phyloP scores from a whole-genome alignment of 1,140 invertebrate genomes.

The Zaprionus lachaisei region DNA sequence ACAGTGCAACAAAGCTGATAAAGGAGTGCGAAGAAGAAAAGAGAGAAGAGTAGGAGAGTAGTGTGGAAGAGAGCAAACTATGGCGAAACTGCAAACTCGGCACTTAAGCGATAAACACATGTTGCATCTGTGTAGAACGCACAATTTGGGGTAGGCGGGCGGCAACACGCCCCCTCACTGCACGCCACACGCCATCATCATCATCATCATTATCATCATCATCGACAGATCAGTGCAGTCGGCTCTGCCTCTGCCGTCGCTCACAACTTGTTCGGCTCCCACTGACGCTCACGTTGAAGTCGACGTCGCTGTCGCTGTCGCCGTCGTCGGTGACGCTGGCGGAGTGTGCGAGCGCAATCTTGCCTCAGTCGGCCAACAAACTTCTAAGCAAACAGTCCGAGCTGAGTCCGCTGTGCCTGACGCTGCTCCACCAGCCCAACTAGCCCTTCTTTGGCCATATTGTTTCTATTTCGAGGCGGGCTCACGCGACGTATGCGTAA shows the following conservation, averaged over 20 bases:
- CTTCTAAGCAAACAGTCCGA: constrained; percentile 77
- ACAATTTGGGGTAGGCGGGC: constrained; percentile 11
- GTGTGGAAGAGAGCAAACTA: constrained; percentile 1
- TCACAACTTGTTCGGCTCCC: constrained; percentile 36
- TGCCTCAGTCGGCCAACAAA: constrained; percentile 73
- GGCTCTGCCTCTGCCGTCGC: constrained; percentile 9
- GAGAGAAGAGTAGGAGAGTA: background rate
- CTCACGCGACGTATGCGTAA: constrained; percentile 72
- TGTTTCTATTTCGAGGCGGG: constrained; percentile 1
- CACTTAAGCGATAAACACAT: constrained; percentile 65
- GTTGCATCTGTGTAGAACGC: constrained; percentile 47
- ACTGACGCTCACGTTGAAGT: background rate
- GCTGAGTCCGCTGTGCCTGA: constrained; percentile 12
- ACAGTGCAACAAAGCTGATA: constrained; percentile 13
- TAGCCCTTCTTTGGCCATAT: background rate
- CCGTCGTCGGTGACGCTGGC: constrained; percentile 8
- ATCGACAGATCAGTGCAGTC: constrained; percentile 41
- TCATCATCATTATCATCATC: constrained; percentile 3
- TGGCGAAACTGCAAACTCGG: constrained; percentile 44
- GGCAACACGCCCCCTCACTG: constrained; percentile 25
- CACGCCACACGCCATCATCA: constrained; percentile 5
- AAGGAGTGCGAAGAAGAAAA: constrained; percentile 2
- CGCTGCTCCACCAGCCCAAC: too few relatives aligned
- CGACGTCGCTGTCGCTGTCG: background rate
- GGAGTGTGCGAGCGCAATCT: constrained; percentile 60